Percentiles rank a stretch among this genome's conserved stretches.
phyloP scores from a whole-genome alignment of 2,113 vertebrate genomes.

The Larimichthys crocea region DNA sequence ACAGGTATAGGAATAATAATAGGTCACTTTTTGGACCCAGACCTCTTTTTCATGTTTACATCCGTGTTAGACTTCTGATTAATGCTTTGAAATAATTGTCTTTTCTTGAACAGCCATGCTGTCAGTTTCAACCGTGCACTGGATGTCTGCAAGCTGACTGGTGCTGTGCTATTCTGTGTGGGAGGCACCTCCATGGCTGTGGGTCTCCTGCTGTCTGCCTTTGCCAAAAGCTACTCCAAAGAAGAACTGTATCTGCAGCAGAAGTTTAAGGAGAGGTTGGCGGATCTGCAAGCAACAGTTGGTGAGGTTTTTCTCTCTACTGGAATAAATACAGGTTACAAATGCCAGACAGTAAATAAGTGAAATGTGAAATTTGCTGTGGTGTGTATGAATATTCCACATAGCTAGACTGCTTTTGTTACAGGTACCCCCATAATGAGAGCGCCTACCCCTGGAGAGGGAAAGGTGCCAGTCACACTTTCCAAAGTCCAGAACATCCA shows the following conservation, averaged over 20 bases:
- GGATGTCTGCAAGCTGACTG: slow-evolving; percentile 93
- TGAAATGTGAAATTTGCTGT: background rate
- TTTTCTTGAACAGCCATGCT: slow-evolving; percentile 87
- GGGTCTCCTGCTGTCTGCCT: slow-evolving; percentile 92
- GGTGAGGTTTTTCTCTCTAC: slow-evolving; percentile 61
- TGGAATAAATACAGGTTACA: background rate
- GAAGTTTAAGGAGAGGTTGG: slow-evolving; percentile 94
- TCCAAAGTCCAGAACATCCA: slow-evolving; percentile 97
- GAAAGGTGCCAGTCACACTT: slow-evolving; percentile 94
- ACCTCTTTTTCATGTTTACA: background rate
- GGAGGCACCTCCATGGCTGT: slow-evolving; percentile 91
- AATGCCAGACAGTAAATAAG: background rate
- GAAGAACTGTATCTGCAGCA: slow-evolving; percentile 93
- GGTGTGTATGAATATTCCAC: background rate
- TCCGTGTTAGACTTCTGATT: background rate
- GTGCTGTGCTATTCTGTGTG: slow-evolving; percentile 93
- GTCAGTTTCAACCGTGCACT: slow-evolving; percentile 92
- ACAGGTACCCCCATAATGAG: slow-evolving; percentile 88
- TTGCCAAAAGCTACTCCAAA: slow-evolving; percentile 92
- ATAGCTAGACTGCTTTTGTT: slow-evolving; percentile 15
- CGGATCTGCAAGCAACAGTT: slow-evolving; percentile 88
- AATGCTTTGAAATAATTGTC: background rate
- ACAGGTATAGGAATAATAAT: slow-evolving; percentile 75
- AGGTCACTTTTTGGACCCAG: background rate
- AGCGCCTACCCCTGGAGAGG: slow-evolving; percentile 90